Conservation (phyloP, 2,113 vertebrate species). For the Hippolais icterina region DNA sequence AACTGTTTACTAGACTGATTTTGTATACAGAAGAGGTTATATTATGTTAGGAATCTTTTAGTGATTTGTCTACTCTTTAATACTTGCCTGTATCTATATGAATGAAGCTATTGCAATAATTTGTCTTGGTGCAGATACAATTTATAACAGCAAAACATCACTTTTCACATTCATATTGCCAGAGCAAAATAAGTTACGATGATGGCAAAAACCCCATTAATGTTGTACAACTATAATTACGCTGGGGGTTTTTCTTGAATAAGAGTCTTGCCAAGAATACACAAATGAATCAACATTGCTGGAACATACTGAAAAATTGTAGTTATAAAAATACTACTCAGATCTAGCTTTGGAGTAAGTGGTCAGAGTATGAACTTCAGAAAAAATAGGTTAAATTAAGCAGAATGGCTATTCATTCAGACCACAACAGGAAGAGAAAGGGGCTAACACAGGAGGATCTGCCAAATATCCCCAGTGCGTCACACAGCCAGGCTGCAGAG, state of each 20-base stretch:
- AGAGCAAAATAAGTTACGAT: background rate
- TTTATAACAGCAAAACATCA: background rate
- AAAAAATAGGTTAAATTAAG: slow-evolving; percentile 33
- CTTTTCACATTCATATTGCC: background rate
- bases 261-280: background rate
- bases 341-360: background rate
- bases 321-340: background rate
- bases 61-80: background rate
- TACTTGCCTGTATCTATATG: background rate
- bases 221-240: background rate
- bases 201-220: background rate
- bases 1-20: background rate
- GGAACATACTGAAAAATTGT: background rate
- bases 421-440: slow-evolving; percentile 23
- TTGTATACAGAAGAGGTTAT: background rate
- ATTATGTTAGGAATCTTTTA: background rate
- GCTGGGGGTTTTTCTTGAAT: background rate
- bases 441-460: background rate
- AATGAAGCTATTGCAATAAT: background rate
- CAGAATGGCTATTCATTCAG: slow-evolving; percentile 29
- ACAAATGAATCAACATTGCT: background rate
- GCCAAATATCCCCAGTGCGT: background rate
- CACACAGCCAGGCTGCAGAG: background rate
- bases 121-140: background rate
- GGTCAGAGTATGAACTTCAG: background rate